Evolutionary conservation across 1,140 invertebrate genomes (phyloP), one percentile per base, ranked within the genome.

Genomic region (Parapsyche elsis): DNA sequence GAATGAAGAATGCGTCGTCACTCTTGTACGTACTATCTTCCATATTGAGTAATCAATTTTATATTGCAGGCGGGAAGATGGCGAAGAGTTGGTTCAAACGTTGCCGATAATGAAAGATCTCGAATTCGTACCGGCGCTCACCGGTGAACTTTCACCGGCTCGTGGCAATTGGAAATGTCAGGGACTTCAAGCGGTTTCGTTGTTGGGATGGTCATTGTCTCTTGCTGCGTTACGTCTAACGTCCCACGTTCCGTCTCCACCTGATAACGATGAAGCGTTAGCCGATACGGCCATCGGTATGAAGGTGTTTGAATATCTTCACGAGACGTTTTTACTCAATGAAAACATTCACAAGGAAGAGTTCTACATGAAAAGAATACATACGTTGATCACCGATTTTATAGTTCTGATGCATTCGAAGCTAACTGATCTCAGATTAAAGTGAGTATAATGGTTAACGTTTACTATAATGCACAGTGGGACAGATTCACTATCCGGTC

Each of bases 381-480:
- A 99, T 86, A 91, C 91, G 10, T 86, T 99, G 0, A 91, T 99
- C 61, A 96, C 95, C 0, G 97, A 99, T 86, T 98, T 99, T 83
- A 97, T 99, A 75, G 92, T 96, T 67, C 90, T 95, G 45, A 96
- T 98, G 95, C 97, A 97, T 45, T 89, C 96, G 44, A 98, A 98
- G 88, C 92, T 89, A 7, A 88, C 88, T 86, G 88, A 89, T 84
- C 88, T 89, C 85, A 86, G 88, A 74, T 87, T 88, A 84, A 89
- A 89, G 88, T 89, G 9, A 86, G 88, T 86, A 0, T 95, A 95
- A 21, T n/a, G n/a, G n/a, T n/a, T n/a, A n/a, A n/a, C n/a, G n/a
- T n/a, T n/a, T n/a, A n/a, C n/a, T n/a, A n/a, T n/a, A n/a, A n/a
- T n/a, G n/a, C n/a, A n/a, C n/a, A n/a, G n/a, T n/a, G n/a, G n/a